Base-by-base conservation (phyloP, 2,888 invertebrate species). In the Sinopyrophorus schimmeli region DNA sequence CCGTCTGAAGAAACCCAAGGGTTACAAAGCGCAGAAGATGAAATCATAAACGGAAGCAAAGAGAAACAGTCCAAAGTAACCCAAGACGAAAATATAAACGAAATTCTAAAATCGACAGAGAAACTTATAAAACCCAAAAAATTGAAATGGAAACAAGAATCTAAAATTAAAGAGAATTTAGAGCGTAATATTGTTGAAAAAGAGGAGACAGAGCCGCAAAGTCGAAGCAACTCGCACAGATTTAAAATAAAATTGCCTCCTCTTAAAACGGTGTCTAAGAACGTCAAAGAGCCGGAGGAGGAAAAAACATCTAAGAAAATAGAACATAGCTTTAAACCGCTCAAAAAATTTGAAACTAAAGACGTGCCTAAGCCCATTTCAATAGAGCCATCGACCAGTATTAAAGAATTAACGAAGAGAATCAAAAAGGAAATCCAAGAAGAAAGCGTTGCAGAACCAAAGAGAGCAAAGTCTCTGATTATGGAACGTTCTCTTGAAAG, bases 311-410 rank as follows among this genome's bases (percentile, higher is more conserved):
- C 24, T 3, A 5, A 24, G 3, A 6, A 3, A 9, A 11, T 2
- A 27, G 10, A 6, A 27, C 27, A 27, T 5, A 6, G 3, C 11
- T 27, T 3, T 27, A 9, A 9, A 2, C n/a, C n/a, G 27, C 27
- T 12, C 11, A 11, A 6, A 5, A 27, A 10, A 10, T 7, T n/a
- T 6, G 28, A 57, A 16, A 47, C 41, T 16, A 30, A 30, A 48
- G 37, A 21, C 41, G 23, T 7, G 5, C 4, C 34, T 18, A 2
- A n/a, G n/a, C n/a, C n/a, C n/a, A n/a, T n/a, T n/a, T n/a, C n/a
- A n/a, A n/a, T n/a, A n/a, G n/a, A n/a, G n/a, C n/a, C n/a, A n/a
- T n/a, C n/a, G n/a, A n/a, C n/a, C n/a, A n/a, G n/a, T n/a, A n/a
- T n/a, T n/a, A n/a, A n/a, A n/a, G n/a, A n/a, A n/a, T n/a, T n/a